Base-by-base conservation (phyloP, 1,140 invertebrate genomes). In the Cardiocondyla obscurior region DNA sequence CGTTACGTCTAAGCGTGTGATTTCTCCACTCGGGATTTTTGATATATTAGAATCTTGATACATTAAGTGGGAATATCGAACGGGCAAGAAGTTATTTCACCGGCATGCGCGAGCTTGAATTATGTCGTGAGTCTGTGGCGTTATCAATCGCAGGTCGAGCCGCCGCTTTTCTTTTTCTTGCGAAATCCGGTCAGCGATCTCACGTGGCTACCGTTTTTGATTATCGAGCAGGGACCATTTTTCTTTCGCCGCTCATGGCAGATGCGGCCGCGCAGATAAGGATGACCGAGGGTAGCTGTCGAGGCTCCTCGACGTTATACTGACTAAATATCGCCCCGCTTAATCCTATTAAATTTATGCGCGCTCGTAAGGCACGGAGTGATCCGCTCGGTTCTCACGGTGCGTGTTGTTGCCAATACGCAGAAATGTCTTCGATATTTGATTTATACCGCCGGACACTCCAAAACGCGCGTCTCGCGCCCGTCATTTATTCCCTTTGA, bases 291-390 rank as follows among this genome's bases (percentile, higher is more conserved):
- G 86, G 87, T 84, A 73, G 77, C 89, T 85, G 88, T 89, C 88
- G 64, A 89, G 86, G 86, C 85, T 90, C 83, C 86, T 90, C 85
- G 85, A 88, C 90, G 86, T 89, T 88, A 87, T 76, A 83, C 85
- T 84, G 85, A 84, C 88, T 90, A 91, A 91, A 90, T 91, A 89
- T 90, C 89, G 88, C 86, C 85, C 87, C 85, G 65, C 83, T 87
- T 67, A 79, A 79, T 79, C 74, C 74, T 25, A 67, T 79, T 55
- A 84, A 85, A 89, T 88, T 89, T 86, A 84, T 84, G 76, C 86
- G 74, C 69, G 84, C 81, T 65, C 60, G 60, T 65, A 77, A 77
- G 64, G 46, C 62, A 65, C 30, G 60, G 60, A 74, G 60, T 79
- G 74, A 79, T 79, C 62, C 49, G 62, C 28, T 49, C 39, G 42